Evolutionary conservation across 1,140 invertebrate species (phyloP), one percentile per base, ranked within the genome.

Genomic region (Neoseiulus cucumeris): DNA sequence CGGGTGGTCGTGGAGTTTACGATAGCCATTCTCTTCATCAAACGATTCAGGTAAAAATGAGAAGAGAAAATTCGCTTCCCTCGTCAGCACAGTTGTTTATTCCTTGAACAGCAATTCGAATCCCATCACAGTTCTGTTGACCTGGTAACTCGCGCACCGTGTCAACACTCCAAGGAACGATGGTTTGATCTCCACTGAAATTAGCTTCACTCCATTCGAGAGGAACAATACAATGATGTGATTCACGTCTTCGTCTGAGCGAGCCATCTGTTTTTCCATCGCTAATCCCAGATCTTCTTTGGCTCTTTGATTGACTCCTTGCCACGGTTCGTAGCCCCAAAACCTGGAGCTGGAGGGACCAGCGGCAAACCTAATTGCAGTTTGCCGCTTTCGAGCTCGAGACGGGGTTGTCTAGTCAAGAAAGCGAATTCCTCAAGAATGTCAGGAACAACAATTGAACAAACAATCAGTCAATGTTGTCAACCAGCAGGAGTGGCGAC

Each of bases 271-370:
- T 68, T 86, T 83, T 72, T 85, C 83, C 76, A 94, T 89, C 0
- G 87, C 82, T 71, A 84, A 81, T 72, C 85, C 87, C 65, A 94
- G 87, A 75, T 94, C 91, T 77, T 94, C 89, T 71, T 89, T 87
- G 0, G 87, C 88, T 1, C 89, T 90, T 77, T 92, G 91, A 71
- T 94, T 90, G 20, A 89, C 86, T 30, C 90, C 91, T 79, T 0
- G 91, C 94, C 12, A 94, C 89, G 71, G 89, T 81, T 66, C 89
- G 79, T 73, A 85, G 85, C 66, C 14, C 65, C 65, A 12, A 18
- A 41, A 28, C 41, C 29, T 5, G 30, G 29, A 4, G 68, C 74
- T 67, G 66, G 74, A 64, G 77, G 82, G n/a, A n/a, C n/a, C n/a
- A n/a, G n/a, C 70, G 82, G 73, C 67, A 88, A 85, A 71, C 89